Evolutionary conservation across 2,888 invertebrate species (phyloP).

Genomic region (Cybosia mesomella): DNA sequence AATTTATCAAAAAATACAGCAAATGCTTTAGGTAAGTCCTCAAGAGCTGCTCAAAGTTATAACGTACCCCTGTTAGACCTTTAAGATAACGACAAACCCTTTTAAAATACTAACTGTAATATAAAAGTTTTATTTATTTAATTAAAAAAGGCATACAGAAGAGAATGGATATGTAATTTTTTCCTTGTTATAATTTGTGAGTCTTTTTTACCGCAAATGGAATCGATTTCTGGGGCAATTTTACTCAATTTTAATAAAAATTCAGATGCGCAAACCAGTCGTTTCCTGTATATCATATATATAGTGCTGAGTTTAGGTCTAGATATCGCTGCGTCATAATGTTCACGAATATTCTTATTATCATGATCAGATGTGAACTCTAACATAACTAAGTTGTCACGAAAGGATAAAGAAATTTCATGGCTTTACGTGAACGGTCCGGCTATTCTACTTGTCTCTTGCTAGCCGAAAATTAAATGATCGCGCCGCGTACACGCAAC

Average conservation of each 20-base stretch:
- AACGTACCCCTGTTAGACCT: neutral
- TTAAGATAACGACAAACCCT: no score
- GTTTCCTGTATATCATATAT: no score
- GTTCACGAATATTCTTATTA: no score
- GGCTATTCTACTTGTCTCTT: neutral
- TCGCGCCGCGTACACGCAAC: neutral
- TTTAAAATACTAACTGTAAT: no score
- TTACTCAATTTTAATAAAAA: no score
- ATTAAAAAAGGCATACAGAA: no score
- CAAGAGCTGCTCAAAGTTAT: constrained; percentile 1
- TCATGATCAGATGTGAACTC: no score
- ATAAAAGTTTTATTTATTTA: no score
- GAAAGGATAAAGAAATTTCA: neutral
- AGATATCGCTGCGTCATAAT: no score
- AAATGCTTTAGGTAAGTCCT: constrained; percentile 24
- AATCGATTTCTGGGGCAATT: neutral
- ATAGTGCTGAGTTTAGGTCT: no score
- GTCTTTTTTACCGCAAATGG: neutral
- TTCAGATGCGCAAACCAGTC: neutral
- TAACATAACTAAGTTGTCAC: neutral
- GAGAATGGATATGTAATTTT: no score
- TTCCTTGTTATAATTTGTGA: no score
- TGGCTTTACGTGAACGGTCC: neutral
- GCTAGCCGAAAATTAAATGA: neutral
- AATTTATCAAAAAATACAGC: constrained; percentile 36